A percentile compares a stretch with the other conserved stretches of the same genome.
phyloP scores from a whole-genome alignment of 2,113 vertebrate genomes.

The Pimephales promelas region DNA sequence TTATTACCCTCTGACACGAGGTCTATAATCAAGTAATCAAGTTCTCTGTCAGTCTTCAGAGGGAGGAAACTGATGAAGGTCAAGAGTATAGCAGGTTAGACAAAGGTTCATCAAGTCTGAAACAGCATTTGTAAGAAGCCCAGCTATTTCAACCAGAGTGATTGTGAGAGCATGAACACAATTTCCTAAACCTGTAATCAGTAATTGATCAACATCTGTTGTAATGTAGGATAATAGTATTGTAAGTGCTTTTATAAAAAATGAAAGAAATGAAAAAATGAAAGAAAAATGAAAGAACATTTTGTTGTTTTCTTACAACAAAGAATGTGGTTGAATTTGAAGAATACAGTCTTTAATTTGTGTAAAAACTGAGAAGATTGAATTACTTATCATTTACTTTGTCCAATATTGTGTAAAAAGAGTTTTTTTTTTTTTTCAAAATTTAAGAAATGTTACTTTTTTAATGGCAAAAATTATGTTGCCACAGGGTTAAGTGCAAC shows the following conservation, averaged over 20 bases:
- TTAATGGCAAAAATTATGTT: not conserved
- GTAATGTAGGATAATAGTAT: not conserved
- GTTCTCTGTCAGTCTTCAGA: not conserved
- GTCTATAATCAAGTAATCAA: conserved; percentile 26
- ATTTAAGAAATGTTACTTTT: too few relatives aligned
- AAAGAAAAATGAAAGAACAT: too few relatives aligned
- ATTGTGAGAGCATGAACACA: not conserved
- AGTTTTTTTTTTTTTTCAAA: too few relatives aligned
- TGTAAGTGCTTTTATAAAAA: not conserved
- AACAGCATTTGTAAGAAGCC: not conserved
- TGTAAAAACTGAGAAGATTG: not conserved
- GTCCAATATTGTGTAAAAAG: not conserved
- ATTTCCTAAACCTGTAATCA: not conserved
- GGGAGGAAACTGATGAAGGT: not conserved
- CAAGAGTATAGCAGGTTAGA: not conserved
- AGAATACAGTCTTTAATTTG: not conserved
- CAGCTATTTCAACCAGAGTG: not conserved
- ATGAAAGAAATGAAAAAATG: too few relatives aligned
- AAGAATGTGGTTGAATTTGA: not conserved
- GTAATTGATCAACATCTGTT: not conserved
- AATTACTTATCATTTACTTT: not conserved
- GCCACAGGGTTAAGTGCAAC: not conserved
- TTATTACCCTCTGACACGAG: conserved; percentile 34
- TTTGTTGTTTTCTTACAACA: too few relatives aligned
- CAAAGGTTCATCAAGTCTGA: not conserved